These are phyloP conservation scores for Anser brachyrhynchus DNA, from an alignment of 2,113 vertebrate species.

Conservation along the genomic window DNA sequence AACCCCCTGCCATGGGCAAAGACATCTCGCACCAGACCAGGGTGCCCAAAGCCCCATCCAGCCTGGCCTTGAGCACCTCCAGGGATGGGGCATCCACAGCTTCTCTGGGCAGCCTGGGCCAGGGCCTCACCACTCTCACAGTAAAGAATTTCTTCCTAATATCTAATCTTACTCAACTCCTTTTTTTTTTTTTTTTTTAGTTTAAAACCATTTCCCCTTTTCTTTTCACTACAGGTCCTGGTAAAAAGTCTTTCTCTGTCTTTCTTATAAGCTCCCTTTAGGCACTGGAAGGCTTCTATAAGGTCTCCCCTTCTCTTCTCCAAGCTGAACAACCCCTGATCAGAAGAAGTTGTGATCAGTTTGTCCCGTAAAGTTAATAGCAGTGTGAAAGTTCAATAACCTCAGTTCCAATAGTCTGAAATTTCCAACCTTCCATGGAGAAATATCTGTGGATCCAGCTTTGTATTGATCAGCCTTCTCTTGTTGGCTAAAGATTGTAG, in stretches of 20 bases:
- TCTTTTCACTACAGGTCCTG: neutral
- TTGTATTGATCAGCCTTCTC: neutral
- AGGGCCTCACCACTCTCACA: neutral
- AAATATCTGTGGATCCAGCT: neutral
- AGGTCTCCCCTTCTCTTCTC: neutral
- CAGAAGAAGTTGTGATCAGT: neutral
- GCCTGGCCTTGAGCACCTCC: neutral
- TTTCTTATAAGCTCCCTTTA: neutral
- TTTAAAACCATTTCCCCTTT: no score
- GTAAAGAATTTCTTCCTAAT: neutral
- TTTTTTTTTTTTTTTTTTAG: no score
- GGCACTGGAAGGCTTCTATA: neutral
- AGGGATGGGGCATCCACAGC: neutral
- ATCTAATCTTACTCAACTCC: neutral
- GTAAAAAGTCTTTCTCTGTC: neutral
- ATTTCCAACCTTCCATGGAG: neutral
- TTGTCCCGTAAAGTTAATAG: neutral
- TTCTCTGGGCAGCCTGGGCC: neutral
- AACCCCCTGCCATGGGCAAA: neutral
- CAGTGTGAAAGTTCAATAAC: neutral
- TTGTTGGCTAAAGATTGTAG: neutral
- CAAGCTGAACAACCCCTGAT: neutral
- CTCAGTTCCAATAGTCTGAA: neutral
- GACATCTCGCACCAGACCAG: neutral
- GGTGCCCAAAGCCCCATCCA: neutral